Evolutionary conservation across 2,797 vertebrate species (phyloP).

Genomic region (Harpagifer antarcticus): DNA sequence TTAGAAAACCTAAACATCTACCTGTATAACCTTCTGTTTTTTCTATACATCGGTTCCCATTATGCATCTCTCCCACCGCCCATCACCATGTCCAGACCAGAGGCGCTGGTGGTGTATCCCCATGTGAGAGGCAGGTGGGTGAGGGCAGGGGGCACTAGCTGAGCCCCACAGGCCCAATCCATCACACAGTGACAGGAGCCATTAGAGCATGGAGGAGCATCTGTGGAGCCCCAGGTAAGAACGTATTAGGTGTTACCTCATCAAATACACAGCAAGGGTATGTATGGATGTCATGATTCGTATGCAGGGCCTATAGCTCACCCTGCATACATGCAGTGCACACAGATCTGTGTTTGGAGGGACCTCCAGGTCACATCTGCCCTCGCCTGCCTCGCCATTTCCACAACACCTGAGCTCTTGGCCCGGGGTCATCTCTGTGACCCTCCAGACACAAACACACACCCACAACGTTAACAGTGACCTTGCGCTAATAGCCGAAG

Average conservation of each 20-base stretch:
- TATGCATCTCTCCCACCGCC: neutral
- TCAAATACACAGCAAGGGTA: constrained; percentile 67
- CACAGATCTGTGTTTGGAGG: neutral
- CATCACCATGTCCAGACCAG: constrained; percentile 35
- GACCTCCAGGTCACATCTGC: constrained; percentile 32
- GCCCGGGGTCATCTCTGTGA: constrained; percentile 19
- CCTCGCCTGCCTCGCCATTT: constrained; percentile 23
- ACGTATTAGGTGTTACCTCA: constrained; percentile 38
- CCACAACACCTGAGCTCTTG: constrained; percentile 53
- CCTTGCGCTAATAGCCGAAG: constrained; percentile 62
- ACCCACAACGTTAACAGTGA: constrained; percentile 34
- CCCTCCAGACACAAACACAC: constrained; percentile 29
- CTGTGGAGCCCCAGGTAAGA: constrained; percentile 80
- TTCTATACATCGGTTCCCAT: constrained; percentile 12
- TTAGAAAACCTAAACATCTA: neutral
- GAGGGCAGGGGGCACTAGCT: constrained; percentile 69
- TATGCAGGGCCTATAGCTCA: constrained; percentile 29
- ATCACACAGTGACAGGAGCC: constrained; percentile 81
- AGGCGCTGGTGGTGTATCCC: constrained; percentile 49
- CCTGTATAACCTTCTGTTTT: neutral
- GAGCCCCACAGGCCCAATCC: constrained; percentile 76
- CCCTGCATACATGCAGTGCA: constrained; percentile 12
- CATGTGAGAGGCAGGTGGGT: constrained; percentile 74
- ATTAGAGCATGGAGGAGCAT: constrained; percentile 87
- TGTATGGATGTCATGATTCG: constrained; percentile 43